Evolutionary conservation across 2,113 vertebrate genomes (phyloP), one percentile per base, ranked within the genome.

Genomic region (Pelodiscus sinensis): DNA sequence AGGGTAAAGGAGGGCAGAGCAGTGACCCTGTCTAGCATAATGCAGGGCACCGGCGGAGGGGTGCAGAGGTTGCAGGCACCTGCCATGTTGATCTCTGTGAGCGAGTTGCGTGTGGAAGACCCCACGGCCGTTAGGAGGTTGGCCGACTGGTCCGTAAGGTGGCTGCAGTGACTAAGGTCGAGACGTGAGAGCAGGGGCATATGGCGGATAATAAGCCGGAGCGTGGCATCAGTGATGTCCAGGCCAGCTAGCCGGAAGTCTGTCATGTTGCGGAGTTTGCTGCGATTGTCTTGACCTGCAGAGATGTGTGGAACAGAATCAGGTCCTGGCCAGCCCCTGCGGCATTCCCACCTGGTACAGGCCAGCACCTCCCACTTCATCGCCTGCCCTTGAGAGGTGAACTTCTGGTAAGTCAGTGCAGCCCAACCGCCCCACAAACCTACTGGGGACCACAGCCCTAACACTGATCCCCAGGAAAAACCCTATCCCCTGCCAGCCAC

Each of bases 121-220:
- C 99, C 99, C 84, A 99, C 99, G 8, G 99, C 99, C 0, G 99
- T 99, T 92, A 99, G 98, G 85, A 99, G 98, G 96, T 99, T 99
- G 96, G 99, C 97, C 79, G 99, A 99, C 98, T 99, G 98, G 97
- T 99, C 99, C 2, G 99, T 99, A 96, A 99, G 97, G 96, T 98
- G 98, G 97, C 98, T 99, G 98, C 99, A 99, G 97, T 99, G 99
- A 94, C 99, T 99, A 91, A 99, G 98, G 98, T 99, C 99, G 77
- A 99, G 98, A 93, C 98, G 98, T 81, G 99, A 99, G 94, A 99
- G 98, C 97, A 99, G 98, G 96, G 99, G 99, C 99, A 99, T 99
- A 95, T 99, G 99, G 92, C 99, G 99, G 94, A 99, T 99, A 96
- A 99, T 99, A 93, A 99, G 98, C 79, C 99, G 98, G 94, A 99